These are phyloP conservation scores for Cyprinodon diabolis DNA, from an alignment of 2,797 vertebrate genomes.

Conservation along the genomic window DNA sequence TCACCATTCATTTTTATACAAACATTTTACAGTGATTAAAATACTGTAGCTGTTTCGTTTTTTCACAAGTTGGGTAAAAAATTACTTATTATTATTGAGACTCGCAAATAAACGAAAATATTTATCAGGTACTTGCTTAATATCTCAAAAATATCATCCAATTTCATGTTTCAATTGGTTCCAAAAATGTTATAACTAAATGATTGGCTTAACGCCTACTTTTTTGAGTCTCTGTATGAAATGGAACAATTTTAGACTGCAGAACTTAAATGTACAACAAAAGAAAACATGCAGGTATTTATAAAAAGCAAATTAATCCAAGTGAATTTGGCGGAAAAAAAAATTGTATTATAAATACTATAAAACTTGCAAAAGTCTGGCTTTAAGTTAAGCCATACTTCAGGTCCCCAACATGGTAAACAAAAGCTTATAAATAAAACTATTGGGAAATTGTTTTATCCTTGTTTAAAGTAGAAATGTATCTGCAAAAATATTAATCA, in stretches of 20 bases:
- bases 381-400: background rate
- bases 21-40: background rate
- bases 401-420: slow-evolving; percentile 10
- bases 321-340: slow-evolving; percentile 1
- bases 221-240: background rate
- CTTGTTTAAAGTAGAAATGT: slow-evolving; percentile 39
- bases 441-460: slow-evolving; percentile 20
- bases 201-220: background rate
- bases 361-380: too few species aligned
- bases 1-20: background rate
- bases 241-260: background rate
- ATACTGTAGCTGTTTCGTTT: background rate
- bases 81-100: slow-evolving; percentile 24
- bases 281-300: background rate
- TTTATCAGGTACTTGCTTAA: slow-evolving; percentile 12
- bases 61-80: background rate
- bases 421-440: slow-evolving; percentile 23
- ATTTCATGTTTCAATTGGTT: background rate
- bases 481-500: slow-evolving; percentile 56
- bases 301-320: background rate
- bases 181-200: background rate
- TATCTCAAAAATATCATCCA: background rate
- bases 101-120: background rate
- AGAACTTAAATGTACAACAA: background rate
- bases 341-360: background rate